These are phyloP conservation scores for Aurelia aurita complex sp. Pacific DNA, from an alignment of 30 jellyfish, hydroid and myxozoan species.

Conservation along the genomic window DNA sequence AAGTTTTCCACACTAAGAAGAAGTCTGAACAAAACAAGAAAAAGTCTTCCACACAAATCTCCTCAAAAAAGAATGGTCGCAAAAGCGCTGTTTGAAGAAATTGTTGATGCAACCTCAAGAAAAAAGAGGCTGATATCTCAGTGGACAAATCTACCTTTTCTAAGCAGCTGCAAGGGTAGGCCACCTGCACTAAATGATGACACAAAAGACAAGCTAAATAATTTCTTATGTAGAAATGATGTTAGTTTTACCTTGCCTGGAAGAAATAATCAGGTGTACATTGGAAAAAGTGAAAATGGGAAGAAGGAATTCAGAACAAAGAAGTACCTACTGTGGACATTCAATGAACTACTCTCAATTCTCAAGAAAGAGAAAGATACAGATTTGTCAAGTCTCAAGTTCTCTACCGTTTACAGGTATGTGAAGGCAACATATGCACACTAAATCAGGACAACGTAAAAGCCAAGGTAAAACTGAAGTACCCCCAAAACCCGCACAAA, in stretches of 20 bases:
- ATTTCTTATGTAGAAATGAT: constrained; percentile 10
- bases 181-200: constrained; percentile 9
- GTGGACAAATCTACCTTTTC: constrained; percentile 1
- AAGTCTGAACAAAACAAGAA: neutral
- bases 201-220: constrained; percentile 1
- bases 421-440: neutral
- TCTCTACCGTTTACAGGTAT: constrained; percentile 8
- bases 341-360: constrained; percentile 6
- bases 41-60: too few species aligned
- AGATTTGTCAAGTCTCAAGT: constrained; percentile 7
- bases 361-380: constrained; percentile 11
- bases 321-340: constrained; percentile 27
- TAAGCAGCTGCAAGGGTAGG: constrained; percentile 10
- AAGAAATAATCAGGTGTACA: constrained; percentile 11
- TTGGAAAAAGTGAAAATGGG: constrained; percentile 10
- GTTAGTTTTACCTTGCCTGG: constrained; percentile 21
- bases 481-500: too few species aligned
- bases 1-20: neutral
- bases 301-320: constrained; percentile 3
- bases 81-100: too few species aligned
- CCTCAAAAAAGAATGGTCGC: too few species aligned
- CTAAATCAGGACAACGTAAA: too few species aligned
- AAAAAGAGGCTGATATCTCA: constrained; percentile 21
- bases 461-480: too few species aligned
- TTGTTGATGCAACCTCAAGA: neutral